Evolutionary conservation across 2,888 invertebrate species (phyloP).

Genomic region (Polydrusus pterygomalis): DNA sequence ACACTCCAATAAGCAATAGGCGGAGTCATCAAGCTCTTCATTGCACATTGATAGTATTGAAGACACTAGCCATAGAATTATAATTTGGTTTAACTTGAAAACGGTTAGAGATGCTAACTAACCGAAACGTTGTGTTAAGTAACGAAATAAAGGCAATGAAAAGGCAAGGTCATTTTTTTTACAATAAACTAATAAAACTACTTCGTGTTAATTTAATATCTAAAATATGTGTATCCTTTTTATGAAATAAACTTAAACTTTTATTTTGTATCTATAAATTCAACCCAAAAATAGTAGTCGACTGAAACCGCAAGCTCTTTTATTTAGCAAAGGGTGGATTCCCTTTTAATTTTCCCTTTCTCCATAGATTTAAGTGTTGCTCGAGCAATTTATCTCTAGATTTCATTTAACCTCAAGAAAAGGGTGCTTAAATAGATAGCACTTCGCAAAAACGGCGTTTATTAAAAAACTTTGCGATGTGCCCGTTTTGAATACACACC

Average conservation of each 20-base stretch:
- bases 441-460: constrained; percentile 48
- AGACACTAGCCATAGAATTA: too few relatives aligned
- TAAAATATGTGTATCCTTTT: too few relatives aligned
- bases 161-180: too few relatives aligned
- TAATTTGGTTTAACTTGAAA: too few relatives aligned
- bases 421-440: constrained; percentile 48
- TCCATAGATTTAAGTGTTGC: constrained; percentile 43
- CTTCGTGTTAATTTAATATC: too few relatives aligned
- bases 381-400: constrained; percentile 47
- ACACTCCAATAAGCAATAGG: too few relatives aligned
- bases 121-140: too few relatives aligned
- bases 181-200: too few relatives aligned
- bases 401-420: constrained; percentile 38
- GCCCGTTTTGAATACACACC: constrained; percentile 53
- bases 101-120: too few relatives aligned
- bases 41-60: too few relatives aligned
- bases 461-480: constrained; percentile 49
- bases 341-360: constrained; percentile 31
- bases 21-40: too few relatives aligned
- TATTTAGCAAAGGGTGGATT: constrained; percentile 22
- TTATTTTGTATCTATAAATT: neutral
- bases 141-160: too few relatives aligned
- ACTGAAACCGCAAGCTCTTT: neutral
- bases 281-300: neutral
- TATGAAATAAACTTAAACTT: neutral